Evolutionary conservation across 2,888 invertebrate species (phyloP).

Genomic region (Yponomeuta plumbellus): DNA sequence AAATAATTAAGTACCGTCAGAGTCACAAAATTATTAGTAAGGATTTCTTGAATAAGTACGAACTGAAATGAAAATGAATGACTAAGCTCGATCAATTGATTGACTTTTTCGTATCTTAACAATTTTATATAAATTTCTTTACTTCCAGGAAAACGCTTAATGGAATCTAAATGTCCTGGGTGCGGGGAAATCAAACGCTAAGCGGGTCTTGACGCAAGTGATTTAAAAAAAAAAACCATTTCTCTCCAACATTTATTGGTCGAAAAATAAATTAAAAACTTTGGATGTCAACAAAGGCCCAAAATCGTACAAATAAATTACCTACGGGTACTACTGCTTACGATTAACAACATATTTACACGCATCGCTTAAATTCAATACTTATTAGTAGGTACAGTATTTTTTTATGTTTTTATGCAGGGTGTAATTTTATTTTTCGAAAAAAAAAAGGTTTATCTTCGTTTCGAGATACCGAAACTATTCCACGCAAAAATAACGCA

Average conservation of each 20-base stretch:
- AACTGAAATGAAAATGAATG: no score
- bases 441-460: neutral
- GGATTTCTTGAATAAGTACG: no score
- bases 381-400: slow-evolving; percentile 53
- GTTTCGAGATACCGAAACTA: no score
- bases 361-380: slow-evolving; percentile 29
- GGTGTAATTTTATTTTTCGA: neutral
- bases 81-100: no score
- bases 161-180: neutral
- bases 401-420: slow-evolving; percentile 27
- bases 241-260: slow-evolving; percentile 77
- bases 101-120: no score
- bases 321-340: slow-evolving; percentile 66
- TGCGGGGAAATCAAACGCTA: no score
- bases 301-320: slow-evolving; percentile 74
- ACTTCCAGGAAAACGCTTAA: no score
- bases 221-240: slow-evolving; percentile 35
- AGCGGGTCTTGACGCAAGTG: neutral
- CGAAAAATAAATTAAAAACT: slow-evolving; percentile 77
- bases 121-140: no score
- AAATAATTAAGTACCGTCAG: no score
- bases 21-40: no score
- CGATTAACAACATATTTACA: slow-evolving; percentile 71
- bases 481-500: no score
- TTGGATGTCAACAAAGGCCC: slow-evolving; percentile 75